Base-by-base conservation (phyloP, 2,113 vertebrate genomes). In the Suricata suricatta region DNA sequence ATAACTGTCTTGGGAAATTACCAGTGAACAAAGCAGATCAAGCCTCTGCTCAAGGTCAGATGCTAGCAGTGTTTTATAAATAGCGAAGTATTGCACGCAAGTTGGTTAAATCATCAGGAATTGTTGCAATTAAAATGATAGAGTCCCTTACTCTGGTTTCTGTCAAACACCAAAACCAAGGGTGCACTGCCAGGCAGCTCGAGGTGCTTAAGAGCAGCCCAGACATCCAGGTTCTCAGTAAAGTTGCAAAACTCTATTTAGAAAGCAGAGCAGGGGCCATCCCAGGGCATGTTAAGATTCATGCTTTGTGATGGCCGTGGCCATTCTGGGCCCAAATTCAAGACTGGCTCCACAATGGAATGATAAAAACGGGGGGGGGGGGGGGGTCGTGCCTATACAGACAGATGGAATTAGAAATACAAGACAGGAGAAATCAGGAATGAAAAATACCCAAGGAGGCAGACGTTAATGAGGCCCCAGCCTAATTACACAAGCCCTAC, bases 361-460 rank as follows among this genome's bases (percentile, higher is more conserved):
- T 21, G 27, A 80, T 64, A n/a, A 74, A 33, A 83, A 60, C 23
- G 23, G 23, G 23, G 19, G 1, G 19, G 21, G 2, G 19, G 63
- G 64, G 12, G 10, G 27, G 7, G 74, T 66, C 11, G 0, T 52
- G 88, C 57, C 50, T 72, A 14, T 17, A 31, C 69, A 77, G 96
- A 94, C 77, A 68, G 95, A 96, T 38, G 93, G 63, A 25, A 38
- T 47, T 71, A 19, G 7, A 84, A 96, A 95, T 57, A 33, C 52
- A 12, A 72, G 88, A 35, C 23, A 16, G 90, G 41, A 90, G 95
- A 82, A 77, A 91, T 80, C 60, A 33, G 74, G 96, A 85, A 79
- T 76, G 95, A 68, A 89, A 97, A 97, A 83, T 54, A 72, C 89
- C 79, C 92, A 63, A 57, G 80, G 83, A 95, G 72, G 95, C 85